Conservation (phyloP, 2,113 vertebrate genomes). For the Stigmatopora argus region DNA sequence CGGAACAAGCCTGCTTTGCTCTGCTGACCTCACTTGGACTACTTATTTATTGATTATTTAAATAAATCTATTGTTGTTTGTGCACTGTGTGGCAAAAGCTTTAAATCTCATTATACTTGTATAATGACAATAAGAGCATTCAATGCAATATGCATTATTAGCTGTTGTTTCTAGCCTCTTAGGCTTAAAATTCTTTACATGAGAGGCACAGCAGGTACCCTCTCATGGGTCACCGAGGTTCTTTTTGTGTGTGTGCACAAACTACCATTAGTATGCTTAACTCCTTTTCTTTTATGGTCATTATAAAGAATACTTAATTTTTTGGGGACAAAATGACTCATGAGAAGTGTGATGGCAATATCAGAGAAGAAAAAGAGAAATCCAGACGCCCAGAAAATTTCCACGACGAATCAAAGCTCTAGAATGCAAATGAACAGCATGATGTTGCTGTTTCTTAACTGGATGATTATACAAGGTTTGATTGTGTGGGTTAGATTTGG, state of each 20-base stretch:
- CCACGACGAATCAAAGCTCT: neutral
- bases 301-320: neutral
- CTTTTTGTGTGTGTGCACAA: conserved; percentile 16
- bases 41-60: no score
- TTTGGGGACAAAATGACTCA: neutral
- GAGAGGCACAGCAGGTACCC: conserved; percentile 51
- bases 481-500: conserved; percentile 16
- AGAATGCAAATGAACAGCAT: neutral
- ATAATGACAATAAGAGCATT: neutral
- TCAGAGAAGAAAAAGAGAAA: neutral
- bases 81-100: no score
- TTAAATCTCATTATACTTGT: no score
- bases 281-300: no score
- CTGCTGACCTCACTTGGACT: no score
- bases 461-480: neutral
- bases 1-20: no score
- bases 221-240: conserved; percentile 43
- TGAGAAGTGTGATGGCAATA: neutral
- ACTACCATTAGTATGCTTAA: no score
- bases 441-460: neutral
- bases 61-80: no score
- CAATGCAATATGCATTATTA: conserved; percentile 5
- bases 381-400: neutral
- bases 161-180: conserved; percentile 21
- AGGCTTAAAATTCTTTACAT: conserved; percentile 57